Percentiles rank a stretch among this genome's conserved stretches.
Conservation (phyloP, 2,113 vertebrate species). For the Carassius auratus region DNA sequence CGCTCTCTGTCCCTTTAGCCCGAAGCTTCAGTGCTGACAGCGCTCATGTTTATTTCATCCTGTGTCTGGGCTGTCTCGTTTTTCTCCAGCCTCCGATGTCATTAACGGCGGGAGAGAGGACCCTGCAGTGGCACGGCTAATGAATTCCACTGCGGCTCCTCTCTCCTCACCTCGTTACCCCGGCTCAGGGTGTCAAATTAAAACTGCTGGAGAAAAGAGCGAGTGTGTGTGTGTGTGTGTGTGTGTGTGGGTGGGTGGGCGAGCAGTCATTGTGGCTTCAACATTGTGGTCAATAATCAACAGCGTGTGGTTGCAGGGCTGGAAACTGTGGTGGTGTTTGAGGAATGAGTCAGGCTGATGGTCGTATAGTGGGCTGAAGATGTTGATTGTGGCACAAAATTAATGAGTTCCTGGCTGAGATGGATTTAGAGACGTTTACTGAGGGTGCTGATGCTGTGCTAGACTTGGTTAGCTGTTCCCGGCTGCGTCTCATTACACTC, state of each 20-base stretch:
- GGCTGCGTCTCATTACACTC: neutral
- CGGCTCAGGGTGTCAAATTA: constrained; percentile 99
- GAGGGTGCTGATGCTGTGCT: neutral
- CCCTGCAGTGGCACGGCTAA: constrained; percentile 91
- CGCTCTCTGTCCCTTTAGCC: constrained; percentile 82
- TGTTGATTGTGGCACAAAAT: constrained; percentile 5
- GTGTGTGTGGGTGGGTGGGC: constrained; percentile 51
- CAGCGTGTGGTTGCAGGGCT: constrained; percentile 22
- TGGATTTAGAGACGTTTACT: constrained; percentile 3
- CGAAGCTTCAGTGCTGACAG: constrained; percentile 89
- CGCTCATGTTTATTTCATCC: constrained; percentile 99
- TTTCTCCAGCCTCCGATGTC: constrained; percentile 92
- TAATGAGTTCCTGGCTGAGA: constrained; percentile 21
- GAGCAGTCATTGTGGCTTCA: constrained; percentile 39
- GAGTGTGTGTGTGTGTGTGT: constrained; percentile 57
- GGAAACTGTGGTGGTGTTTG: constrained; percentile 25
- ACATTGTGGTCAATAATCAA: constrained; percentile 50
- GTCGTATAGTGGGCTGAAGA: neutral
- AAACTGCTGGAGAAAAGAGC: constrained; percentile 78
- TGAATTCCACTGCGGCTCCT: constrained; percentile 95
- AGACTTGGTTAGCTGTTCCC: neutral
- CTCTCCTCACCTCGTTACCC: constrained; percentile 84
- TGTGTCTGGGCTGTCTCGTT: constrained; percentile 87
- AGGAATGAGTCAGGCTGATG: constrained; percentile 29
- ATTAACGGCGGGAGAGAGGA: constrained; percentile 89